phyloP scores from a whole-genome alignment of 2,797 vertebrate species.

The Peromyscus melanophrys region DNA sequence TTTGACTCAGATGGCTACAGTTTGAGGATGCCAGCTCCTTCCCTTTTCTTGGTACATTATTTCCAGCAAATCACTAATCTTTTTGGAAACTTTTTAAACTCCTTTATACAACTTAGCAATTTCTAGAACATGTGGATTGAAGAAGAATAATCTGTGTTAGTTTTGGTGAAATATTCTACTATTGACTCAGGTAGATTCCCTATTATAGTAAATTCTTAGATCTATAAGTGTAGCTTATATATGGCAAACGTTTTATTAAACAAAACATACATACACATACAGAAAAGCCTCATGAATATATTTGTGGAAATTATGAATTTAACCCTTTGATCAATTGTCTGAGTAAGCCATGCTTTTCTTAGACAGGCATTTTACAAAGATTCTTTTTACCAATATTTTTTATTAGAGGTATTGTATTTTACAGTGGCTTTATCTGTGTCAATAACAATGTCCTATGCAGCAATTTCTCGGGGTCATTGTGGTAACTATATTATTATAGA shows the following conservation, averaged over 20 bases:
- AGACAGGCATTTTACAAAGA: not conserved
- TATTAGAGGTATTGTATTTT: conserved; percentile 49
- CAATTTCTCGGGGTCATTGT: not conserved
- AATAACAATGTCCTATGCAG: not conserved
- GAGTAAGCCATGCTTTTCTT: conserved; percentile 19
- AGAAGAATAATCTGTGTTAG: not conserved
- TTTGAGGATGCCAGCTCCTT: not conserved
- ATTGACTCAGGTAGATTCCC: not conserved
- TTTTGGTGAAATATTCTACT: not conserved
- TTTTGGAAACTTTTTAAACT: not conserved
- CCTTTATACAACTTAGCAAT: not conserved
- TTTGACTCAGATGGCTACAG: not conserved
- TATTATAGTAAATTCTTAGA: not conserved
- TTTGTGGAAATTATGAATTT: conserved; percentile 22
- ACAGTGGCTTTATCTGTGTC: not conserved
- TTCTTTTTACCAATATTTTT: conserved; percentile 27
- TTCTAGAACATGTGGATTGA: not conserved
- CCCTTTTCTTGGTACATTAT: not conserved
- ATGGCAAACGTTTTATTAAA: not conserved
- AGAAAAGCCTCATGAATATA: not conserved
- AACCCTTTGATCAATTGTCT: not conserved
- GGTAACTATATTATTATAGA: conserved; percentile 21
- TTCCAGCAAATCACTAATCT: not conserved
- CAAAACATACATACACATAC: not conserved
- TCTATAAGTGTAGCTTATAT: not conserved